Conservation (phyloP, 64 coral and sea anemone species). For the Stichodactyla helianthus region DNA sequence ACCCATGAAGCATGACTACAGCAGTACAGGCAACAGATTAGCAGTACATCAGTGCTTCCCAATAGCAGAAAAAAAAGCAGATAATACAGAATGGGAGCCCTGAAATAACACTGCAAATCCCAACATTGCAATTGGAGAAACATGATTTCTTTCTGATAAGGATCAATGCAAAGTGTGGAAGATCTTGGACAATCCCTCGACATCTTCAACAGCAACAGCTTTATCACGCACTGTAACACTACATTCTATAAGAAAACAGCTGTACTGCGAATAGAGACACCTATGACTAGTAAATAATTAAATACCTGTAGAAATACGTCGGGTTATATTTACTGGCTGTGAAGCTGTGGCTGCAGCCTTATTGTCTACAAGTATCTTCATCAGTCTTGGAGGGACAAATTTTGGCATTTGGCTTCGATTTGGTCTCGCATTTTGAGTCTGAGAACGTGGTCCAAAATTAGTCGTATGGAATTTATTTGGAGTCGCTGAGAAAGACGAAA, state of each 20-base stretch:
- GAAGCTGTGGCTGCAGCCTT: not conserved
- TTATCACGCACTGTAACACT: not conserved
- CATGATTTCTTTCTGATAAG: no score
- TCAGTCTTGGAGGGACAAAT: conserved; percentile 21
- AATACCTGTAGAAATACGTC: not conserved
- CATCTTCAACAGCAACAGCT: no score
- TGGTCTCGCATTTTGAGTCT: not conserved
- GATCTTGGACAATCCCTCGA: no score
- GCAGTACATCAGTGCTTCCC: no score
- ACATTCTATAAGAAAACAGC: not conserved
- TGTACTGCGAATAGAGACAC: not conserved
- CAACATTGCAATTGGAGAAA: no score
- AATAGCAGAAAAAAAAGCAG: no score
- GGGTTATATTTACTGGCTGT: not conserved
- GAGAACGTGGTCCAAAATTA: conserved; percentile 32
- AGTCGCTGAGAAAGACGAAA: not conserved
- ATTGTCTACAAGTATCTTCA: not conserved
- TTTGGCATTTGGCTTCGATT: not conserved
- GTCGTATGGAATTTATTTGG: not conserved
- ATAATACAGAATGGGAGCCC: no score
- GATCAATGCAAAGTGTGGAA: no score
- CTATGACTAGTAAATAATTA: not conserved
- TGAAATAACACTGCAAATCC: no score
- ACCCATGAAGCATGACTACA: no score
- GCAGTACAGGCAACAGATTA: no score